Base-by-base conservation (phyloP, 1,140 invertebrate genomes). In the Aradophagus sp. region DNA sequence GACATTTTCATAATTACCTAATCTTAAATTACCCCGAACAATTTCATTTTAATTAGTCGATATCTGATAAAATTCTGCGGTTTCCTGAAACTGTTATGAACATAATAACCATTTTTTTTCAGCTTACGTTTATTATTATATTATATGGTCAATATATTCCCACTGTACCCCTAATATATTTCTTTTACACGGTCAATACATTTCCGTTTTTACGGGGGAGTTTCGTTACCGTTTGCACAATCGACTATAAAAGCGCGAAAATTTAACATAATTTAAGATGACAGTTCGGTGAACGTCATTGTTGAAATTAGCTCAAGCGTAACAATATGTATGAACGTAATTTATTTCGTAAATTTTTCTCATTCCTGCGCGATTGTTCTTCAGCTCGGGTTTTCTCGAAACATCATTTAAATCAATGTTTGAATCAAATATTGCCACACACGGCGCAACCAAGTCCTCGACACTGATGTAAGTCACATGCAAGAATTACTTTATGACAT, bases 401-500 rank as follows among this genome's bases (percentile, higher is more conserved):
- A 16, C 15, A 2, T 6, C 27, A 1, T 50, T 39, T 5, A 10
- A 32, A 44, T 42, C 31, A 10, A 34, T 26, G 17, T 12, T 1
- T 1, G 13, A 39, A 16, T 29, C 26, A 19, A 34, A 2, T 2
- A 10, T 4, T 11, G 14, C 62, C 36, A 66, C 44, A 50, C 52
- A 66, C 44, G 52, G 8, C 16, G 39, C 17, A 23, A 5, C 13
- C 13, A 2, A n/a, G 12, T 12, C 13, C 27, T n/a, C 6, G 27
- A n/a, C 10, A 29, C 27, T 14, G 32, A 34, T 34, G 32, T 12
- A 14, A 13, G 17, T 14, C n/a, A 11, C 38, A 8, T 17, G 47
- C 45, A 50, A 61, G 41, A 58, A 55, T 61, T 50, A 34, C 50
- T 45, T 67, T 34, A 42, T 14, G 59, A 47, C 35, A 58, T 58